Conservation (phyloP, 1,140 invertebrate genomes). For the Tetragonula clypearis region DNA sequence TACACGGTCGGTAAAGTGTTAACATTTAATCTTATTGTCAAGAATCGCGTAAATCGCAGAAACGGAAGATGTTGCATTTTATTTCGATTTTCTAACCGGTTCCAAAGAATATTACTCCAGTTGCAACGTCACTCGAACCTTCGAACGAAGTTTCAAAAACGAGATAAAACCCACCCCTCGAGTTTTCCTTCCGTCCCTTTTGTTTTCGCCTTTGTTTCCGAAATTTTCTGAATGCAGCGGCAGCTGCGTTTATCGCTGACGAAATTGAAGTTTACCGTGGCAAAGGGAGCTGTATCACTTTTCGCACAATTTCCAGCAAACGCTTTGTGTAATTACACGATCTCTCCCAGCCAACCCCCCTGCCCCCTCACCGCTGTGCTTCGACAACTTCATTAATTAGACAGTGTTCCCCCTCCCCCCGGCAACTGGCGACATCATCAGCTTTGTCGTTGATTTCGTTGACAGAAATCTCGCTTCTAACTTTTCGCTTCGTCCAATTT, state of each 20-base stretch:
- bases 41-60: too few relatives aligned
- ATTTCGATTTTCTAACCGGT: too few relatives aligned
- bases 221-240: slow-evolving; percentile 1
- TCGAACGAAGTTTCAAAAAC: not conserved
- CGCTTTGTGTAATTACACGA: slow-evolving; percentile 23
- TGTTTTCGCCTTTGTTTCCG: not conserved
- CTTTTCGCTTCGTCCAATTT: not conserved
- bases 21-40: too few relatives aligned
- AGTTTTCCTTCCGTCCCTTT: not conserved
- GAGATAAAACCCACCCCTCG: not conserved
- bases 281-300: slow-evolving; percentile 7
- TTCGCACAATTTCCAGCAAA: slow-evolving; percentile 20
- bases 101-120: too few relatives aligned
- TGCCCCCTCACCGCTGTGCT: not conserved
- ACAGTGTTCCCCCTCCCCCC: not conserved
- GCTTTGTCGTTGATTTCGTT: not conserved
- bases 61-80: too few relatives aligned
- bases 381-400: slow-evolving; percentile 21
- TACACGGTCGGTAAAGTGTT: too few relatives aligned
- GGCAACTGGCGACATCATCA: not conserved
- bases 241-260: slow-evolving; percentile 15
- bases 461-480: not conserved
- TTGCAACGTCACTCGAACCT: too few relatives aligned
- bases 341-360: not conserved
- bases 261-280: slow-evolving; percentile 30